Base-by-base conservation (phyloP, 92 coral and sea anemone species). In the Diadumene lineata region DNA sequence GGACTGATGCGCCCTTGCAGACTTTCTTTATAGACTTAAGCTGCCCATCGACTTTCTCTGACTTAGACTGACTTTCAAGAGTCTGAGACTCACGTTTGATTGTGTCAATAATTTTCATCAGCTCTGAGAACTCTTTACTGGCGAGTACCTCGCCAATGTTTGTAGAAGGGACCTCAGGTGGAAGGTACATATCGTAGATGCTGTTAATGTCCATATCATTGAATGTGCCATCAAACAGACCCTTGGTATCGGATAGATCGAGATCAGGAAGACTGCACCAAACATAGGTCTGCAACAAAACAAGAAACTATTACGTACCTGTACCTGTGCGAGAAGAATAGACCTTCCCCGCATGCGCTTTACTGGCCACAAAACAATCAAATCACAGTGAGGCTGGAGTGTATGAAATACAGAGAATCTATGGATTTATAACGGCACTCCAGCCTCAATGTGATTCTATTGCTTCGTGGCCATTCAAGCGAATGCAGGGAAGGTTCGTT, bases 161-260 rank as follows among this genome's bases (percentile, higher is more conserved):
- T 21, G 31, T 26, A 58, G 26, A 17, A 23, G 64, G 64, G 64
- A 58, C 64, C 64, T n/a, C 64, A n/a, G 64, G 64, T 7, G 64
- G 60, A 53, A 53, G 60, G 60, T 53, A 58, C 64, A 17, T 58
- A 58, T 58, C 64, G 15, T 23, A 58, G 27, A 26, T 24, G 26
- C 64, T 58, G 27, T 8, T 8, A 26, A 24, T 24, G 64, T 24
- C 31, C 31, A 24, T 58, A 15, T 58, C 64, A 58, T 58, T 23
- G 26, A 21, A 24, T 58, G 64, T 58, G 6, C 64, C 64, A 1
- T 58, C 28, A 23, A 58, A 58, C 7, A 58, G 64, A 26, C 30
- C 64, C 31, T 26, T 22, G 64, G 64, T 58, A 31, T 58, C 64
- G 26, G 64, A 58, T 58, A 58, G 64, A 31, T 58, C 64, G 30